Conservation (phyloP, 2,113 vertebrate genomes). For the Psilopogon haemacephalus region DNA sequence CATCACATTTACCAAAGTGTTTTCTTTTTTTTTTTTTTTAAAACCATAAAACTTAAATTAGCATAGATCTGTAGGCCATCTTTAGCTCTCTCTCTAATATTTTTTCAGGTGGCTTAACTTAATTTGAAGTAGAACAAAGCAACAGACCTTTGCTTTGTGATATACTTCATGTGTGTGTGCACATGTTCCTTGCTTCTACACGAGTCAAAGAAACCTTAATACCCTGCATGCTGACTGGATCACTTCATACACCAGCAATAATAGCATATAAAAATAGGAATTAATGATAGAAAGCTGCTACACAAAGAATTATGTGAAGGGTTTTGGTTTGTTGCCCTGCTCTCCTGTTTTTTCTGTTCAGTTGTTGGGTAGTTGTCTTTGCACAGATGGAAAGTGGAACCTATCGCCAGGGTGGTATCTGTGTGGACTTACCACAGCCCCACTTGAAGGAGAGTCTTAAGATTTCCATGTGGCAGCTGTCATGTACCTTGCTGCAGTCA, state of each 20-base stretch:
- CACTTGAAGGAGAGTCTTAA: slow-evolving; percentile 65
- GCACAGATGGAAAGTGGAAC: slow-evolving; percentile 62
- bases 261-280: not conserved
- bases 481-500: slow-evolving; percentile 62
- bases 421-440: slow-evolving; percentile 55
- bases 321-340: slow-evolving; percentile 64
- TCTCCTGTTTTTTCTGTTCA: slow-evolving; percentile 59
- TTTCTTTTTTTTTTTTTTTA: not conserved
- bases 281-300: not conserved
- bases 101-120: not conserved
- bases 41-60: not conserved
- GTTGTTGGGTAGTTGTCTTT: slow-evolving; percentile 67
- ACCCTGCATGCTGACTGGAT: slow-evolving; percentile 25
- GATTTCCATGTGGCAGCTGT: slow-evolving; percentile 58
- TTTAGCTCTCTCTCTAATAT: not conserved
- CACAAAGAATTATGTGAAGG: not conserved
- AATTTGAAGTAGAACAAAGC: not conserved
- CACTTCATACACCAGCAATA: not conserved
- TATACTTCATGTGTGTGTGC: not conserved
- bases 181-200: not conserved
- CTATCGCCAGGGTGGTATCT: slow-evolving; percentile 45
- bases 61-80: not conserved
- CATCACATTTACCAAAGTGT: not conserved
- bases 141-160: slow-evolving; percentile 10
- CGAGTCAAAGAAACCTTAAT: not conserved